phyloP scores from a whole-genome alignment of 2,797 vertebrate species.

The Melanotaenia maccullochi region DNA sequence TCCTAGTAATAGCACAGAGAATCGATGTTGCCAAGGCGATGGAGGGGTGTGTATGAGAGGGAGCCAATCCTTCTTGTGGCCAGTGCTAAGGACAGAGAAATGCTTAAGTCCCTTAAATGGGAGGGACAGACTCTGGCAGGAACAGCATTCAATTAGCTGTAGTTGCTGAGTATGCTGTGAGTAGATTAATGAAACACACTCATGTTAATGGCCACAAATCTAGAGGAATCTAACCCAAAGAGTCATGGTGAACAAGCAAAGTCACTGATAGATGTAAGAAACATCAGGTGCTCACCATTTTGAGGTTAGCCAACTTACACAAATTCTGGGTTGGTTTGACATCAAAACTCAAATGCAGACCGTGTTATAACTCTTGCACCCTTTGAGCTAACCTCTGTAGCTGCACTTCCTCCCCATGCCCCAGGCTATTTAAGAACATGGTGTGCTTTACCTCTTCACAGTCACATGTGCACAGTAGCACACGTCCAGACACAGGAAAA shows the following conservation, averaged over 20 bases:
- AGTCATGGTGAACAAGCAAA: not conserved
- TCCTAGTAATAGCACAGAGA: conserved; percentile 71
- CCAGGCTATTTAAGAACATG: conserved; percentile 25
- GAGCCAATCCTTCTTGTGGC: conserved; percentile 64
- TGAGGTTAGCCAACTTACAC: not conserved
- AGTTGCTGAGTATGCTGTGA: conserved; percentile 16
- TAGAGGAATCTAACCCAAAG: not conserved
- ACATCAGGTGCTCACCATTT: not conserved
- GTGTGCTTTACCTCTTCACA: conserved; percentile 41
- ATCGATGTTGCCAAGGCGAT: conserved; percentile 80
- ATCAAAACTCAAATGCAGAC: conserved; percentile 31
- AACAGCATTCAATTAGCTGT: conserved; percentile 21
- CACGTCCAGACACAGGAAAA: conserved; percentile 34
- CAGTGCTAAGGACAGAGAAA: conserved; percentile 48
- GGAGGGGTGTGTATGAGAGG: conserved; percentile 60
- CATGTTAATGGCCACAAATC: conserved; percentile 12
- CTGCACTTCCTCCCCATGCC: conserved; percentile 30
- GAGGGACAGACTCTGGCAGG: conserved; percentile 13
- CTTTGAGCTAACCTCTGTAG: conserved; percentile 28
- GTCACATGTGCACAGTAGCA: conserved; percentile 25
- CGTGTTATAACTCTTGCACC: conserved; percentile 27
- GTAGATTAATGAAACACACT: conserved; percentile 19
- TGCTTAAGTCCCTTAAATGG: conserved; percentile 35
- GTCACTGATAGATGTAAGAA: not conserved
- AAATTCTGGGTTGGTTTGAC: conserved; percentile 2